phyloP scores from a whole-genome alignment of 2,888 invertebrate species.

The Cordilura impudica region DNA sequence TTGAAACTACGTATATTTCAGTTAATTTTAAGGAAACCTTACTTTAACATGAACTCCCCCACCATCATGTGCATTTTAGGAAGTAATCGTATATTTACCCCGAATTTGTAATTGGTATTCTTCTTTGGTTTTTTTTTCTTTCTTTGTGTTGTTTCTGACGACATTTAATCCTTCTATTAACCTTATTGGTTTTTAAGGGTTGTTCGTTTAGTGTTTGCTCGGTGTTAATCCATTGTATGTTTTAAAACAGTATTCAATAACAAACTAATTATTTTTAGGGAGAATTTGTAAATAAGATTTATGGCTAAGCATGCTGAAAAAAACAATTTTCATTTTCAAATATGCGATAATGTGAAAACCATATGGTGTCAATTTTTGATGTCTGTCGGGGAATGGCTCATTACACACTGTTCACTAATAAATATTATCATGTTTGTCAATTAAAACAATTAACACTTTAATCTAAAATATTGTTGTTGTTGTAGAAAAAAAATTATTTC shows the following conservation, averaged over 20 bases:
- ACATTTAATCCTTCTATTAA: conserved; percentile 54
- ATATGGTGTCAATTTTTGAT: conserved; percentile 36
- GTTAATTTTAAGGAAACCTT: conserved; percentile 48
- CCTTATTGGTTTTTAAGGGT: conserved; percentile 45
- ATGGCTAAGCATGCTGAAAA: neutral
- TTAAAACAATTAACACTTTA: conserved; percentile 57
- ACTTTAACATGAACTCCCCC: conserved; percentile 29
- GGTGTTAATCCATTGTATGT: conserved; percentile 32
- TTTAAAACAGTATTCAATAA: conserved; percentile 22
- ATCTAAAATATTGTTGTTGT: neutral
- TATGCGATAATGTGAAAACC: conserved; percentile 1
- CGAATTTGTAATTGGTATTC: conserved; percentile 7
- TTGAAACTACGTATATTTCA: conserved; percentile 1
- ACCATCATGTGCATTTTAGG: neutral
- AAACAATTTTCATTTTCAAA: neutral
- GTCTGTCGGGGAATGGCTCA: neutral
- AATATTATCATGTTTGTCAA: conserved; percentile 46
- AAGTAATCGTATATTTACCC: conserved; percentile 39
- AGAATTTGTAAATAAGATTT: conserved; percentile 23
- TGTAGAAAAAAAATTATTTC: neutral
- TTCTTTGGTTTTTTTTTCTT: neutral
- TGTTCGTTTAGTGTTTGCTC: conserved; percentile 24
- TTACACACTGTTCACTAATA: conserved; percentile 8
- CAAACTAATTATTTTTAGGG: conserved; percentile 31
- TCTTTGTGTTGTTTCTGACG: conserved; percentile 13